A percentile compares a stretch with the other conserved stretches of the same genome.
These are phyloP conservation scores for Drymonia ruficornis DNA, from an alignment of 2,888 invertebrate genomes.

Conservation along the genomic window DNA sequence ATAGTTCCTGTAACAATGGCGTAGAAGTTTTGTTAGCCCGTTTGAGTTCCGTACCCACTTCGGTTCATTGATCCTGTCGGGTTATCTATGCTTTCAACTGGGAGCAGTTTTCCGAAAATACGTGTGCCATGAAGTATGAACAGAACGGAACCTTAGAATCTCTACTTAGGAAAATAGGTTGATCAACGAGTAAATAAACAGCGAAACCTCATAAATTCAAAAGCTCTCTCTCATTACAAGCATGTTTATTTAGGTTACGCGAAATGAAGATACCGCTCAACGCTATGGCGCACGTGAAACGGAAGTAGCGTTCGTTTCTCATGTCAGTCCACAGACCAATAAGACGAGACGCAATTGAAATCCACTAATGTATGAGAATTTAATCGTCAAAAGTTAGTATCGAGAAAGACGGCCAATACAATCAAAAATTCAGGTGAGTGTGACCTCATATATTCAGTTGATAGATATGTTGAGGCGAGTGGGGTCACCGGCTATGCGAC, in stretches of 20 bases:
- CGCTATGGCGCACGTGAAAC: constrained; percentile 24
- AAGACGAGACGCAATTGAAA: no score
- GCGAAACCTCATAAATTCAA: constrained; percentile 5
- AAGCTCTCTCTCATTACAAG: constrained; percentile 7
- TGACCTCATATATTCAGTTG: no score
- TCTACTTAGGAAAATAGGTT: neutral
- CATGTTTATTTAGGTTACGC: constrained; percentile 34
- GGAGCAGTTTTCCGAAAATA: no score
- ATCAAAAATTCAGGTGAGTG: no score
- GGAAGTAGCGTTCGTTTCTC: constrained; percentile 29
- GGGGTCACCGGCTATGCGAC: no score
- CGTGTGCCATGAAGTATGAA: no score
- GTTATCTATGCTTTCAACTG: constrained; percentile 11
- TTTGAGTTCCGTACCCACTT: constrained; percentile 26
- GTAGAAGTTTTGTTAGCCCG: constrained; percentile 55
- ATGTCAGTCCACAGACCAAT: no score
- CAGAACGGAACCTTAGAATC: neutral
- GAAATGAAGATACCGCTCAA: constrained; percentile 22
- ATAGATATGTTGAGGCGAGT: no score
- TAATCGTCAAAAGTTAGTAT: no score
- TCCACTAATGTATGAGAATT: no score
- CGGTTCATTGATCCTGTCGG: constrained; percentile 49
- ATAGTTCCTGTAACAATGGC: constrained; percentile 65
- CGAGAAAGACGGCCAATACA: no score
- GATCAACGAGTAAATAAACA: constrained; percentile 7